Percentiles rank a stretch among this genome's conserved stretches.
These are phyloP conservation scores for Gnathonemus echidnorhynchus DNA, from an alignment of 2,113 vertebrate genomes.

Conservation along the genomic window DNA sequence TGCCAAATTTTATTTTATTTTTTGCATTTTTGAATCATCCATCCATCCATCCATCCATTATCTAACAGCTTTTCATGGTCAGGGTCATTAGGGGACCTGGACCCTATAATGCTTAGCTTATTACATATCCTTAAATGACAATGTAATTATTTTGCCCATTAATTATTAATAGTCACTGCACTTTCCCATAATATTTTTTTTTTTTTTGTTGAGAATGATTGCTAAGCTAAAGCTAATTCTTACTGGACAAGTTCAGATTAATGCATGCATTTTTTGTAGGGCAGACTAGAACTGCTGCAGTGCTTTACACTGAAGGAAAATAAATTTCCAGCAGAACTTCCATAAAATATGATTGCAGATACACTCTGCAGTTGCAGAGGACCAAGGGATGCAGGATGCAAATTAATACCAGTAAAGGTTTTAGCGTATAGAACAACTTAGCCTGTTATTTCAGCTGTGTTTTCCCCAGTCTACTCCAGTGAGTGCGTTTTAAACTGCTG, in stretches of 20 bases:
- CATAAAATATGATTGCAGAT: background rate
- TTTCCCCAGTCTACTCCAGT: background rate
- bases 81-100: background rate
- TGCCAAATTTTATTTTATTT: background rate
- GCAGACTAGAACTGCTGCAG: background rate
- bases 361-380: background rate
- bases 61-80: background rate
- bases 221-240: background rate
- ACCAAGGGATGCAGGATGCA: background rate
- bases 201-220: background rate
- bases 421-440: background rate
- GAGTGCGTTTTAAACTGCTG: background rate
- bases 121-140: background rate
- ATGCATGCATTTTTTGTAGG: background rate
- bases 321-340: background rate
- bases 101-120: background rate
- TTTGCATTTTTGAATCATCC: background rate
- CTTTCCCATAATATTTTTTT: background rate
- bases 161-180: background rate
- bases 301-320: background rate
- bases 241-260: background rate
- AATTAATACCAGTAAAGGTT: background rate
- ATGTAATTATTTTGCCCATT: background rate
- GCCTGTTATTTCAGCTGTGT: background rate
- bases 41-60: background rate